Percentiles rank a stretch among this genome's conserved stretches.
These are phyloP conservation scores for Ictidomys tridecemlineatus DNA, from an alignment of 2,113 vertebrate genomes.

Conservation along the genomic window DNA sequence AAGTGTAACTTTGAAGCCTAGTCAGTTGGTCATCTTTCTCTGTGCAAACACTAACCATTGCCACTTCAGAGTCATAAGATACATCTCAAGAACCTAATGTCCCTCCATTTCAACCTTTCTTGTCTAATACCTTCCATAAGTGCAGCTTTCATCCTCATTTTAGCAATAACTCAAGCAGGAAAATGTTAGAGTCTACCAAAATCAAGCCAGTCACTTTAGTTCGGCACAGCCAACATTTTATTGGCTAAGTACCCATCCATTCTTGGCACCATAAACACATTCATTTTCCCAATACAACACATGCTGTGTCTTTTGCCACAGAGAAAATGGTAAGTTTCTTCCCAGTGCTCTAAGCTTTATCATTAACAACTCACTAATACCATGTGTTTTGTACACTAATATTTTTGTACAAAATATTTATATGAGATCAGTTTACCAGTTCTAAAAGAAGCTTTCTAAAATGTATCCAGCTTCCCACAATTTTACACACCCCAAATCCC, in stretches of 20 bases:
- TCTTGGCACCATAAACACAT: not conserved
- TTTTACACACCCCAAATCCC: conserved; percentile 8
- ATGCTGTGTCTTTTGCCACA: not conserved
- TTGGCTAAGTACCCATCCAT: not conserved
- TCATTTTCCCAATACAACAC: conserved; percentile 34
- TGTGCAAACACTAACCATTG: not conserved
- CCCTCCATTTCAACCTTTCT: not conserved
- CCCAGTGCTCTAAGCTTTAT: conserved; percentile 43
- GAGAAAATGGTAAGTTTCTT: conserved; percentile 56
- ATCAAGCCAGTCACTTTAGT: not conserved
- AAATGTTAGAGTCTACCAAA: not conserved
- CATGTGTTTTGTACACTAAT: not conserved
- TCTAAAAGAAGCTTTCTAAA: conserved; percentile 27
- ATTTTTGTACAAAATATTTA: conserved; percentile 51
- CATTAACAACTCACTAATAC: conserved; percentile 28
- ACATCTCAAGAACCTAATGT: not conserved
- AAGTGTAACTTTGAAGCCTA: not conserved
- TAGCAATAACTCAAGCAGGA: not conserved
- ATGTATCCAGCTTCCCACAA: not conserved
- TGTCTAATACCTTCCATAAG: not conserved
- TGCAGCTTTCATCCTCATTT: not conserved
- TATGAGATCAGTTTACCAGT: conserved; percentile 33
- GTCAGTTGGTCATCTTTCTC: not conserved
- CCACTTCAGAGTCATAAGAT: not conserved
- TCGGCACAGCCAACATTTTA: not conserved